Conservation (phyloP, 1,140 invertebrate species). For the Physella acuta region DNA sequence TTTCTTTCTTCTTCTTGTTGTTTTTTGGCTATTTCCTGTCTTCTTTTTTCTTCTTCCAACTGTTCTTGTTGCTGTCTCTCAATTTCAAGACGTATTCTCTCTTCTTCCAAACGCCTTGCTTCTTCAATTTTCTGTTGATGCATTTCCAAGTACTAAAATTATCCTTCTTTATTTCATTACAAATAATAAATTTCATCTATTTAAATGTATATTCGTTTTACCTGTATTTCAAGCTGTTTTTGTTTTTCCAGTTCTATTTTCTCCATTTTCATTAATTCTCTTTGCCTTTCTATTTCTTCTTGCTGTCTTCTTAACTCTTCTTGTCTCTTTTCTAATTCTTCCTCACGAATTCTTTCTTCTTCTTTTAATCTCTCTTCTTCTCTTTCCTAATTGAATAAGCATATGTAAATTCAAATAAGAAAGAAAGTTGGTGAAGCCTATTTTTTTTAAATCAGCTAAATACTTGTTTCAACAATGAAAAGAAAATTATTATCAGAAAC, state of each 20-base stretch:
- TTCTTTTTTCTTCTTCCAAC: conserved; percentile 9
- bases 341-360: conserved; percentile 9
- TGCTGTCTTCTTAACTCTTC: conserved; percentile 18
- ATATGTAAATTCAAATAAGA: too few relatives aligned
- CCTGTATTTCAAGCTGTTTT: conserved; percentile 19
- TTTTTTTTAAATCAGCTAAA: too few relatives aligned
- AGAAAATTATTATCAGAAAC: too few relatives aligned
- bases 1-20: conserved; percentile 15
- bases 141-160: too few relatives aligned
- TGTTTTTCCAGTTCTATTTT: conserved; percentile 22
- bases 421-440: too few relatives aligned
- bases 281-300: conserved; percentile 17
- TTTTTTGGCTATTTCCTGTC: conserved; percentile 2
- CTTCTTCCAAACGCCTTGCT: conserved; percentile 10
- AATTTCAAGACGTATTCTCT: conserved; percentile 1
- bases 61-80: conserved; percentile 5
- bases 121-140: conserved; percentile 11
- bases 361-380: conserved; percentile 17
- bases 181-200: too few relatives aligned
- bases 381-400: too few relatives aligned
- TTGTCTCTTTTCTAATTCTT: conserved; percentile 14
- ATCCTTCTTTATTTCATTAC: too few relatives aligned
- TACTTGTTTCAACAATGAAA: too few relatives aligned
- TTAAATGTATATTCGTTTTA: too few relatives aligned
- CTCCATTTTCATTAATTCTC: conserved; percentile 15